A percentile compares a stretch with the other conserved stretches of the same genome.
Conservation (phyloP, 2,888 invertebrate genomes). For the Athalia cordata region DNA sequence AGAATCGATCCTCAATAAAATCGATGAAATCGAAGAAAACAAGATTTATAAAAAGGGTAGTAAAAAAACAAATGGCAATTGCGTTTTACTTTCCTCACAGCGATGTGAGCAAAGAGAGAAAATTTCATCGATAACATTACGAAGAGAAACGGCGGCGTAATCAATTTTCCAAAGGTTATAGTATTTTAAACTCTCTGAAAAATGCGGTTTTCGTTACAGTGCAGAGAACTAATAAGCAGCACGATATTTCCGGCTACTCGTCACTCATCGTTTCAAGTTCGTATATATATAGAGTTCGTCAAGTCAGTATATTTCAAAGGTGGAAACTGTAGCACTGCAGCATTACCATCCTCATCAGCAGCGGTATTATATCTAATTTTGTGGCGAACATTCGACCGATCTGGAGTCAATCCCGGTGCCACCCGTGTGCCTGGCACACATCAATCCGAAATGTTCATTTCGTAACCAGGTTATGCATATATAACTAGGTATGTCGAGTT, state of each 20-base stretch:
- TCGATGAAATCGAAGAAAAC: too few relatives aligned
- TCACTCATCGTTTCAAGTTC: slow-evolving; percentile 5
- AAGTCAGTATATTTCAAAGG: not conserved
- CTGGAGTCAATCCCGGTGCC: slow-evolving; percentile 7
- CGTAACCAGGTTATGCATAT: not conserved
- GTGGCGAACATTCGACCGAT: not conserved
- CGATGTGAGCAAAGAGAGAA: too few relatives aligned
- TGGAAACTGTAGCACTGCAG: too few relatives aligned
- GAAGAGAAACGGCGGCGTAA: not conserved
- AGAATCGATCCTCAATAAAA: too few relatives aligned
- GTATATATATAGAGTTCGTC: not conserved
- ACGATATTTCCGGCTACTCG: slow-evolving; percentile 39
- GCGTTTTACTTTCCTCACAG: too few relatives aligned
- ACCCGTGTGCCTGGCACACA: slow-evolving; percentile 33
- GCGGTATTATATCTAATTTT: too few relatives aligned
- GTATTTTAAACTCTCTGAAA: slow-evolving; percentile 9
- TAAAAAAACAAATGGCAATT: too few relatives aligned
- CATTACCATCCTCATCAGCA: too few relatives aligned
- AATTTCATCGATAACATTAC: too few relatives aligned
- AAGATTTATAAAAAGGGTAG: too few relatives aligned
- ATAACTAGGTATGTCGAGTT: not conserved
- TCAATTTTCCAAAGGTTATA: not conserved
- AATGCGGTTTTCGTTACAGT: not conserved
- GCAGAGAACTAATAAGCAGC: not conserved
- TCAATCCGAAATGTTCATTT: slow-evolving; percentile 5